Conservation (phyloP, 2,888 invertebrate genomes). For the Apantesis nais region DNA sequence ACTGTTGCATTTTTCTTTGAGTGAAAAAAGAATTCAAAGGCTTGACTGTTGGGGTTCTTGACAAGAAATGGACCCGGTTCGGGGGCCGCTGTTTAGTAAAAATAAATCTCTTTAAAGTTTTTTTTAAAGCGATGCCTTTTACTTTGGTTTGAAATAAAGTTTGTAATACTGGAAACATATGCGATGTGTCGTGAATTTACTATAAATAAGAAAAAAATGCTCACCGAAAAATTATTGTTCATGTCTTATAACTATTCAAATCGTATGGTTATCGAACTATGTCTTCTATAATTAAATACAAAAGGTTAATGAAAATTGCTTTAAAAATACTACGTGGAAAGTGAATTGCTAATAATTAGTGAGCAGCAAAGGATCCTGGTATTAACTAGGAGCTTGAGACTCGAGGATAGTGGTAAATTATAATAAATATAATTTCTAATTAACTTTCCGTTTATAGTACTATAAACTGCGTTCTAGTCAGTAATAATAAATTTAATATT, state of each 20-base stretch:
- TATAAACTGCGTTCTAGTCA: too few species aligned
- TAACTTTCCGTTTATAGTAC: too few species aligned
- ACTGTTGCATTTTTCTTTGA: conserved; percentile 75
- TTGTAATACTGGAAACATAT: background rate
- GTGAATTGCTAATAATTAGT: background rate
- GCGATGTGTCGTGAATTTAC: too few species aligned
- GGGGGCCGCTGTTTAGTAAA: conserved; percentile 5
- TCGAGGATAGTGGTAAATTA: too few species aligned
- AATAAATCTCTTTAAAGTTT: conserved; percentile 6
- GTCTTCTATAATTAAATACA: background rate
- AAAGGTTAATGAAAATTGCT: background rate
- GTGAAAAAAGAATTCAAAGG: conserved; percentile 44
- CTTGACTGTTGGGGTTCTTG: conserved; percentile 25
- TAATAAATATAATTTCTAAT: too few species aligned
- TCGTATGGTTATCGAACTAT: background rate
- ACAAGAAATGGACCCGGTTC: conserved; percentile 15
- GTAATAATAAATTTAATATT: too few species aligned
- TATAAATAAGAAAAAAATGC: too few species aligned
- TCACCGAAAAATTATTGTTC: too few species aligned
- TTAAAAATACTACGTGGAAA: background rate
- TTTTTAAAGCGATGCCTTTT: background rate
- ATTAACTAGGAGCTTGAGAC: too few species aligned
- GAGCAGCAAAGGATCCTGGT: background rate
- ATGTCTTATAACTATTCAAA: too few species aligned
- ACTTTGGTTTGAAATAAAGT: background rate